Evolutionary conservation across 2,113 vertebrate genomes (phyloP).

Genomic region (Mesitornis unicolor): DNA sequence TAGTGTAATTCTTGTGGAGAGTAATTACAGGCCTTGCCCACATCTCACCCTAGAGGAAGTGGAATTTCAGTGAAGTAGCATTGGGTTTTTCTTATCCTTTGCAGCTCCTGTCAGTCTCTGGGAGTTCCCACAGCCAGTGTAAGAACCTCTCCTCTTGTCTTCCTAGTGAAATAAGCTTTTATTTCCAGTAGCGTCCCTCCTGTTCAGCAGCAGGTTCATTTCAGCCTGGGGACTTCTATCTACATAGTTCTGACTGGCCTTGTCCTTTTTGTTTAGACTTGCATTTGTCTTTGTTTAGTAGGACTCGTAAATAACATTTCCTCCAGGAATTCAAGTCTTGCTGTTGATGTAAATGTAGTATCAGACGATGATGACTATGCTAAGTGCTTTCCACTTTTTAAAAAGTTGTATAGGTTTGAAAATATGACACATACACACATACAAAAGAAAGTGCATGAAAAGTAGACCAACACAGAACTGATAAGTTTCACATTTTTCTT

Average conservation of each 20-base stretch:
- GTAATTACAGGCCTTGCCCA: neutral
- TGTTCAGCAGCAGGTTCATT: neutral
- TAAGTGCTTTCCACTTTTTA: neutral
- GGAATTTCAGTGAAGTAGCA: neutral
- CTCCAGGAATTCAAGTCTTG: neutral
- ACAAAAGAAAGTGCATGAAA: neutral
- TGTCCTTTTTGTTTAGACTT: constrained; percentile 26
- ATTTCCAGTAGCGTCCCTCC: neutral
- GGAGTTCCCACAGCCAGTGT: neutral
- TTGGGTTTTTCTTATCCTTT: neutral
- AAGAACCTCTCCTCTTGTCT: neutral
- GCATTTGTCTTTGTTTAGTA: neutral
- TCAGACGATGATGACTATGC: neutral
- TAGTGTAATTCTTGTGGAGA: neutral
- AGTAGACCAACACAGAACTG: neutral
- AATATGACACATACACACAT: rapidly evolving
- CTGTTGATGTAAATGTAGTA: neutral
- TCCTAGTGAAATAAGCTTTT: neutral
- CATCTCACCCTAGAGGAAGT: neutral
- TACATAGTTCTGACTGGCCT: neutral
- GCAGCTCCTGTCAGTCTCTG: neutral
- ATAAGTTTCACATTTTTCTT: neutral
- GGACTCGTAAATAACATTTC: neutral
- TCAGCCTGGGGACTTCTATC: neutral
- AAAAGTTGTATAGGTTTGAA: neutral